Percentiles rank a stretch among this genome's conserved stretches.
Conservation (phyloP, 2,888 invertebrate genomes). For the Brenthis daphne region DNA sequence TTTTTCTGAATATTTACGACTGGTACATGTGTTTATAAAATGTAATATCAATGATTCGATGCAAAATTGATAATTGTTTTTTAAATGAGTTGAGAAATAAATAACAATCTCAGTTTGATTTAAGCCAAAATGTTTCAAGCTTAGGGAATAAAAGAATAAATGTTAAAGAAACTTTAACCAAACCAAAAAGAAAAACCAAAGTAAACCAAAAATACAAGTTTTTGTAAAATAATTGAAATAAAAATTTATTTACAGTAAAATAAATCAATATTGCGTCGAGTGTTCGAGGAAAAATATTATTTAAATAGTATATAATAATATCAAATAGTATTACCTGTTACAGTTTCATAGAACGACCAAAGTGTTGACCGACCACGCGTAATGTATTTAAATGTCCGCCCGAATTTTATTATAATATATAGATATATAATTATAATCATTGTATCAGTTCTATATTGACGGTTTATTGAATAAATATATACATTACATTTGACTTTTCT, state of each 20-base stretch:
- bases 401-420: constrained; percentile 29
- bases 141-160: too few species aligned
- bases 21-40: neutral
- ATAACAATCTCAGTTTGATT: neutral
- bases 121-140: neutral
- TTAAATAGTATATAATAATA: constrained; percentile 6
- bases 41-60: neutral
- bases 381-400: constrained; percentile 30
- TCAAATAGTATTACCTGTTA: constrained; percentile 13
- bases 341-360: constrained; percentile 15
- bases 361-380: constrained; percentile 22
- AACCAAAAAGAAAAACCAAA: too few species aligned
- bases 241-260: neutral
- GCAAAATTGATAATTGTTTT: neutral
- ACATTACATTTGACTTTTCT: constrained; percentile 17
- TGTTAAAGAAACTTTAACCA: too few species aligned
- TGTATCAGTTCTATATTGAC: constrained; percentile 38
- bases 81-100: too few species aligned
- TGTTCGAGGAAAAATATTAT: neutral
- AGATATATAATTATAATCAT: constrained; percentile 31
- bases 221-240: too few species aligned
- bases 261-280: constrained; percentile 9
- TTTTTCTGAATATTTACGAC: neutral
- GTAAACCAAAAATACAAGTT: too few species aligned
- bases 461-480: constrained; percentile 39